Evolutionary conservation across 2,888 invertebrate species (phyloP), one percentile per base, ranked within the genome.

Genomic region (Steromphala cineraria): DNA sequence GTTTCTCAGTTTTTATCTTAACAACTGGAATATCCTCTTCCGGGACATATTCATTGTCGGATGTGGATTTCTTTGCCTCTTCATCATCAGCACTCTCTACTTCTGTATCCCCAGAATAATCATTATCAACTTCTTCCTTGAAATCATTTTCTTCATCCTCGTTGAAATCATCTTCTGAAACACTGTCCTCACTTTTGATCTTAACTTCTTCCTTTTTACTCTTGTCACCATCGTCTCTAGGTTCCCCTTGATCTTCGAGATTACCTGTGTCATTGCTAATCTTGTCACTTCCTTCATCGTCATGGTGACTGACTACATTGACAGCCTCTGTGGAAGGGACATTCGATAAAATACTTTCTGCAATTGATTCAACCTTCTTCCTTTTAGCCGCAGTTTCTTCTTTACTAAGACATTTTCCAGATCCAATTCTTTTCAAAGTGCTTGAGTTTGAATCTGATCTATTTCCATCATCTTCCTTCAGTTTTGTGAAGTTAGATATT

Each of bases 71-170:
- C 0, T 78, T 56, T 17, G 31, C 8, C 13, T 79, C 71, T n/a
- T 46, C 67, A 36, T 71, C 71, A 52, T 79, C 71, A 15, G 17
- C 71, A 13, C 52, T 79, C 40, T 71, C 71, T 28, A 67, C 24
- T 52, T 52, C 79, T 17, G 31, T 56, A 5, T 79, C 71, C n/a
- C 31, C 79, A 19, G 36, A n/a, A 15, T 52, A 28, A 21, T 79
- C 53, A n/a, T 79, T 40, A 24, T 67, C 53, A 52, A 17, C 52
- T 40, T 79, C 79, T 21, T 67, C 52, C 52, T 79, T 53, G 24
- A 53, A 46, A 62, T 62, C 62, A 78, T 36, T 52, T 21, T 71
- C 53, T 21, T 79, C 71, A 21, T 67, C 67, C 15, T 79, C 79
- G 13, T 28, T 31, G 1, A 31, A 28, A 17, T 79, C 79, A 21